phyloP scores from a whole-genome alignment of 2,888 invertebrate genomes.

The Dromius quadrimaculatus region DNA sequence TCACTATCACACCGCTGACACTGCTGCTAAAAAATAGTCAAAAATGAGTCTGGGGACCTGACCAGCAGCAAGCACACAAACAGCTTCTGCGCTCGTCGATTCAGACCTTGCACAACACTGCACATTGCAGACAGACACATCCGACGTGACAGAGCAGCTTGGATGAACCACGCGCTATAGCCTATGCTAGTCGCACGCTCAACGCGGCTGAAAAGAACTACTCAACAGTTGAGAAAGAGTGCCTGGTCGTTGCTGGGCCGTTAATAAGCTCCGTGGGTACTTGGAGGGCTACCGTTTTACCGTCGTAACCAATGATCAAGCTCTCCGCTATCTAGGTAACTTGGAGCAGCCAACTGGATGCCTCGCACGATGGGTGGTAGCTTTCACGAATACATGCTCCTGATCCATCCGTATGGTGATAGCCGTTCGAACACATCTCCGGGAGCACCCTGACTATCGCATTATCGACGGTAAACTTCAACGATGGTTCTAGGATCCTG shows the following conservation, averaged over 20 bases:
- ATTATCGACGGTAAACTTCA: constrained; percentile 2
- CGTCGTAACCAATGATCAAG: constrained; percentile 52
- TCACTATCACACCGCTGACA: not conserved
- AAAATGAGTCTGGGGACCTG: constrained; percentile 25
- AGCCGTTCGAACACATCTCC: too few relatives aligned
- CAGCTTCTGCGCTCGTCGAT: constrained; percentile 22
- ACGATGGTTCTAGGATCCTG: constrained; percentile 19
- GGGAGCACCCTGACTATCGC: not conserved
- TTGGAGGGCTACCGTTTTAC: constrained; percentile 53
- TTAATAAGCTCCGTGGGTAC: constrained; percentile 42
- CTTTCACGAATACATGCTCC: constrained; percentile 16
- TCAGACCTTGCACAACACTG: constrained; percentile 14
- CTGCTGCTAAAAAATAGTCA: constrained; percentile 1
- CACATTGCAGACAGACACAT: constrained; percentile 31
- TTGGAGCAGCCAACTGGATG: constrained; percentile 27
- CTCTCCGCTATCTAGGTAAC: not conserved
- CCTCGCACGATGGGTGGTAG: constrained; percentile 5
- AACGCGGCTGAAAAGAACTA: constrained; percentile 28
- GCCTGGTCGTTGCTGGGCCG: constrained; percentile 52
- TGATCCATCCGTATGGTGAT: not conserved
- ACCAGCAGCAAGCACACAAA: not conserved
- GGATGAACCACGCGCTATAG: constrained; percentile 5
- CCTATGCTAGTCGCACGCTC: constrained; percentile 17
- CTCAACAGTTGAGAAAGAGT: constrained; percentile 30
- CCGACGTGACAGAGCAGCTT: not conserved